phyloP scores from a whole-genome alignment of 2,113 vertebrate genomes.

The Panthera tigris region DNA sequence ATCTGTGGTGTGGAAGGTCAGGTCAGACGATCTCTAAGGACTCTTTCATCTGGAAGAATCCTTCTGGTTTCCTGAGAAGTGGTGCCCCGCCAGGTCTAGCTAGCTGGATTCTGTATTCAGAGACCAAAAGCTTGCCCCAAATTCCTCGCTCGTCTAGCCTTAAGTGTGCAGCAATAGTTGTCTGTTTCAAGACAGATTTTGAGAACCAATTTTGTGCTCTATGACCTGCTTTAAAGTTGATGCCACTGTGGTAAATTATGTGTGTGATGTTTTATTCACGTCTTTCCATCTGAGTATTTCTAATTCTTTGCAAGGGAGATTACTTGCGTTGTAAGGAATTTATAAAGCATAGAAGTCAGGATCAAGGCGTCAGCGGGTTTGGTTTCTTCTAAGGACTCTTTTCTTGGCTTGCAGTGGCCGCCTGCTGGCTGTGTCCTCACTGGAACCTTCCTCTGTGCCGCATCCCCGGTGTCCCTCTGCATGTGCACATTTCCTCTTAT shows the following conservation, averaged over 20 bases:
- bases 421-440: not conserved
- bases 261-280: not conserved
- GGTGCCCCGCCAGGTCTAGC: not conserved
- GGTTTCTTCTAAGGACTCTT: not conserved
- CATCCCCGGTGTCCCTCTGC: not conserved
- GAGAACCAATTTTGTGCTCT: not conserved
- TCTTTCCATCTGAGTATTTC: not conserved
- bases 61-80: not conserved
- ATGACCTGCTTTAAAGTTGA: not conserved
- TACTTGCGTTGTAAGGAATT: not conserved
- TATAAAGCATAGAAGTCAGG: not conserved
- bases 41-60: not conserved
- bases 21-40: not conserved
- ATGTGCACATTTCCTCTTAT: not conserved
- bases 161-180: not conserved
- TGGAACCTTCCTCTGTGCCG: not conserved
- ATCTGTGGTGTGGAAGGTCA: not conserved
- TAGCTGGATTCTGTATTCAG: not conserved
- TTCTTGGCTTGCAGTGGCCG: not conserved
- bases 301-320: not conserved
- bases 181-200: not conserved
- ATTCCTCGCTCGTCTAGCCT: not conserved
- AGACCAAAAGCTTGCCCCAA: not conserved
- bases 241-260: not conserved
- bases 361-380: not conserved